Evolutionary conservation across 2,888 invertebrate genomes (phyloP).

Genomic region (Tachina lurida): DNA sequence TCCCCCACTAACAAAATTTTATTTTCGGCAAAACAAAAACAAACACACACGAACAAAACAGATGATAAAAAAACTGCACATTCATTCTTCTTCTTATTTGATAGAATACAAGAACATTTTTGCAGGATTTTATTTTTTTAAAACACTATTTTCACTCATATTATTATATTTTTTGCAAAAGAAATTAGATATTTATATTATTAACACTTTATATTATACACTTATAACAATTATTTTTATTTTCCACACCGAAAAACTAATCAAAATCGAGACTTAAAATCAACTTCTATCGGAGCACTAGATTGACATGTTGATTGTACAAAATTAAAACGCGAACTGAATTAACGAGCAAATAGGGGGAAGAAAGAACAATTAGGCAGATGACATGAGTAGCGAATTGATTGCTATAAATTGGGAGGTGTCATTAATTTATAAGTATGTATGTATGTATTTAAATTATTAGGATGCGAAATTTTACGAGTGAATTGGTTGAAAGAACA

Average conservation of each 20-base stretch:
- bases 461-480: no score
- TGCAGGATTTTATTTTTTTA: not conserved
- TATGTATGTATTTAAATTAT: no score
- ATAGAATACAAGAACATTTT: not conserved
- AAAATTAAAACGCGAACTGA: conserved; percentile 1
- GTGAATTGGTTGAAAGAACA: no score
- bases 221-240: not conserved
- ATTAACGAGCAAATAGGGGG: not conserved
- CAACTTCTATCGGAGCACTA: no score
- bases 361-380: no score
- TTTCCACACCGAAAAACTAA: not conserved
- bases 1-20: no score
- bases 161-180: conserved; percentile 2
- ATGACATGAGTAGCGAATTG: no score
- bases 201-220: not conserved
- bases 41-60: no score
- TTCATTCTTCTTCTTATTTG: not conserved
- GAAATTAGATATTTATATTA: conserved; percentile 1
- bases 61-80: no score
- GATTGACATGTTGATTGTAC: not conserved
- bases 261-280: not conserved
- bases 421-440: no score
- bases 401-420: no score
- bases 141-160: not conserved
- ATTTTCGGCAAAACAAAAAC: no score